A percentile compares a stretch with the other conserved stretches of the same genome.
Evolutionary conservation across 2,113 vertebrate genomes (phyloP).

Genomic region (Rhineura floridana): DNA sequence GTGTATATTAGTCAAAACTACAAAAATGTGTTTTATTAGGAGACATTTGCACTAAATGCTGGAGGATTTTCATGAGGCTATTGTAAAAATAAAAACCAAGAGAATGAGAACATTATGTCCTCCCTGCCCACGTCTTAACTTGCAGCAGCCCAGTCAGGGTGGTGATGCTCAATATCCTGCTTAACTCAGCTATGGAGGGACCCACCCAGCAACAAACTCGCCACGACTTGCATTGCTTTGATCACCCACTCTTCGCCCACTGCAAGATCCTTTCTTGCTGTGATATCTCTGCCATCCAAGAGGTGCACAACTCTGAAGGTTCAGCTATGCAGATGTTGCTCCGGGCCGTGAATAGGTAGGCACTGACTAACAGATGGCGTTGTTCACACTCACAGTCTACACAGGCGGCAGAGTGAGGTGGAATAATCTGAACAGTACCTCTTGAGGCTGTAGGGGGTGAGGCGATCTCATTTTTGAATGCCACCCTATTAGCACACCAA

Average conservation of each 20-base stretch:
- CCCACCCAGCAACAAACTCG: too few relatives aligned
- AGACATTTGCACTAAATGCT: too few relatives aligned
- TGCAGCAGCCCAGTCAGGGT: too few relatives aligned
- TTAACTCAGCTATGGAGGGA: too few relatives aligned
- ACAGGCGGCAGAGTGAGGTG: not conserved
- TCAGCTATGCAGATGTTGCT: conserved; percentile 73
- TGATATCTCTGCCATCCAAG: conserved; percentile 82
- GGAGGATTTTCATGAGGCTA: too few relatives aligned
- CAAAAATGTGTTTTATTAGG: too few relatives aligned
- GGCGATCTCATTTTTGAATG: not conserved
- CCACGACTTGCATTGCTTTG: too few relatives aligned
- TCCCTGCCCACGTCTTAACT: too few relatives aligned
- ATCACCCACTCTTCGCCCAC: not conserved
- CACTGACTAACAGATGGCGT: not conserved
- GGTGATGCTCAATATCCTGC: too few relatives aligned
- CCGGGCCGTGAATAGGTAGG: conserved; percentile 77
- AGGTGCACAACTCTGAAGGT: conserved; percentile 82
- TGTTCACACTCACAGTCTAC: not conserved
- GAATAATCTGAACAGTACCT: not conserved
- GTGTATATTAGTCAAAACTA: too few relatives aligned
- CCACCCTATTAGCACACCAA: not conserved
- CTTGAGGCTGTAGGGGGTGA: not conserved
- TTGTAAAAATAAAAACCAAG: too few relatives aligned
- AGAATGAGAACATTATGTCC: too few relatives aligned
- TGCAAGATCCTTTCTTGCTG: conserved; percentile 81